A percentile compares a stretch with the other conserved stretches of the same genome.
Conservation (phyloP, 2,113 vertebrate genomes). For the Tympanuchus pallidicinctus region DNA sequence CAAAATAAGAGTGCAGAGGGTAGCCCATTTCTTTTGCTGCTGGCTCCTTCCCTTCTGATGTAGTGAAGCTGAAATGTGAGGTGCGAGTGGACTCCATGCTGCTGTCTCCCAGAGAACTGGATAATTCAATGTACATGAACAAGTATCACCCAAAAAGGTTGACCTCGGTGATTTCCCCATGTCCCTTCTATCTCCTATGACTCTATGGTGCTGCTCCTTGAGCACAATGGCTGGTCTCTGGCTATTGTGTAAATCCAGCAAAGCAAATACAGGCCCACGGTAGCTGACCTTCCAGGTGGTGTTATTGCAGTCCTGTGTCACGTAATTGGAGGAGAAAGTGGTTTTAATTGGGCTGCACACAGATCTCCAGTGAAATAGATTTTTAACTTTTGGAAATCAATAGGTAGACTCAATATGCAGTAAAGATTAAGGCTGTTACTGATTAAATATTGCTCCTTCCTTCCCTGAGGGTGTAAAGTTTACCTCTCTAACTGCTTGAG, state of each 20-base stretch:
- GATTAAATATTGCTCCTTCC: background rate
- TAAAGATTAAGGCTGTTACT: background rate
- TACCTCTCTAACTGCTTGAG: background rate
- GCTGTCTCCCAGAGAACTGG: background rate
- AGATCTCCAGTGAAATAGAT: background rate
- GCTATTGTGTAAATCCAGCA: background rate
- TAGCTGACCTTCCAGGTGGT: background rate
- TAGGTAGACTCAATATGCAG: background rate
- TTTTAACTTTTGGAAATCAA: background rate
- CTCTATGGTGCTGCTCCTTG: background rate
- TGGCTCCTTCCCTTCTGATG: background rate
- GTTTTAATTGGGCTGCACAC: background rate
- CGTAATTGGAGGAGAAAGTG: background rate
- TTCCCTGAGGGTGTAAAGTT: background rate
- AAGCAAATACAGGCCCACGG: background rate
- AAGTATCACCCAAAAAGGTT: fast-evolving
- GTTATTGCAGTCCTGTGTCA: background rate
- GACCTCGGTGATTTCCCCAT: no score
- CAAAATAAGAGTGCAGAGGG: background rate
- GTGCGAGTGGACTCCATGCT: background rate
- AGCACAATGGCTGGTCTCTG: fast-evolving
- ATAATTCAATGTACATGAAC: fast-evolving
- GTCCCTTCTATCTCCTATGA: no score
- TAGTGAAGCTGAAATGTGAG: background rate
- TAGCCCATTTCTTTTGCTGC: background rate